phyloP scores from a whole-genome alignment of 2,888 invertebrate genomes.

The Chaitophorus viminalis region DNA sequence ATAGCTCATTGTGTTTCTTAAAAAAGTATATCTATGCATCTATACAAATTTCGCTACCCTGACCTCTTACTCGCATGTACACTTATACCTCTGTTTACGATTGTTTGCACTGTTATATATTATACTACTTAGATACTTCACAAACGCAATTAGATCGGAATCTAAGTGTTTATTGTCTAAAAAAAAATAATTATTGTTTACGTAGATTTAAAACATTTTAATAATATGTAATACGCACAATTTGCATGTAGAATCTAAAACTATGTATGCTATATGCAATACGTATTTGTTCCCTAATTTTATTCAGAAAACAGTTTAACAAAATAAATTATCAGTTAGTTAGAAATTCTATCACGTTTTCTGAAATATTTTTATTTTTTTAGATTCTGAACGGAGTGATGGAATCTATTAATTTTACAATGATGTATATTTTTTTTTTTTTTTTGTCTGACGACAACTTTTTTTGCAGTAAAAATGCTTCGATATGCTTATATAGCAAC shows the following conservation, averaged over 20 bases:
- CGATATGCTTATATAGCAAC: no score
- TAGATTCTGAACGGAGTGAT: no score
- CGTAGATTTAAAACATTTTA: neutral
- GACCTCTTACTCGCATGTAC: neutral
- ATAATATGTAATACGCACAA: neutral
- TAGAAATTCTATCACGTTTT: conserved; percentile 47
- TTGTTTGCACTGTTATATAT: neutral
- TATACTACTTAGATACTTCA: neutral
- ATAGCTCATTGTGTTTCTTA: conserved; percentile 30
- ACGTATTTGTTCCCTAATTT: conserved; percentile 5
- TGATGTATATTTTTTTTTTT: no score
- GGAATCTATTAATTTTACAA: no score
- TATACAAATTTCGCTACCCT: conserved; percentile 26
- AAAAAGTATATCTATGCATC: neutral
- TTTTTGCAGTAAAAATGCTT: no score
- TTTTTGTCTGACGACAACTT: no score
- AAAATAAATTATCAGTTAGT: neutral
- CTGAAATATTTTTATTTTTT: neutral
- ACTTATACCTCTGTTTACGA: neutral
- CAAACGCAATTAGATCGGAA: conserved; percentile 13
- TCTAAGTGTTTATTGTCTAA: conserved; percentile 1
- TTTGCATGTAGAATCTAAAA: neutral
- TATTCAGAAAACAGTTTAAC: conserved; percentile 16
- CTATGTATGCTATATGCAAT: neutral
- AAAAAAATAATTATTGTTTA: conserved; percentile 18